These are phyloP conservation scores for Gasterosteus aculeatus DNA, from an alignment of 2,113 vertebrate genomes.

Conservation along the genomic window DNA sequence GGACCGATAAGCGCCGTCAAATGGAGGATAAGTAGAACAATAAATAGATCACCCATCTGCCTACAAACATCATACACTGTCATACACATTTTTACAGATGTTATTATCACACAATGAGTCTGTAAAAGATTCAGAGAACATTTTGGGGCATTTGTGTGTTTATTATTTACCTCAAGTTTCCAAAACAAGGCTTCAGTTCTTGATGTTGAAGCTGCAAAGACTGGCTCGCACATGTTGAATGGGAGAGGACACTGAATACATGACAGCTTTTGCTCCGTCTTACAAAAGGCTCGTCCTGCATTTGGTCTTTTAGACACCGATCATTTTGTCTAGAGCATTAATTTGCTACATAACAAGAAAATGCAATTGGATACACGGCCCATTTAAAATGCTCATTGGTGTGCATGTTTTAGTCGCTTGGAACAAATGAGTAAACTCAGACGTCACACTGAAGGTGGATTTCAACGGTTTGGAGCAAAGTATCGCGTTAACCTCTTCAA, in stretches of 20 bases:
- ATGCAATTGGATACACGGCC: neutral
- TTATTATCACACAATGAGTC: neutral
- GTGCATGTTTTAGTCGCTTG: neutral
- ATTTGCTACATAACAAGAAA: neutral
- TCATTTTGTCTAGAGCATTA: neutral
- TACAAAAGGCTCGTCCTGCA: neutral
- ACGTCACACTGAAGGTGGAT: neutral
- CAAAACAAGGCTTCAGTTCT: neutral
- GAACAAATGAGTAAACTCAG: neutral
- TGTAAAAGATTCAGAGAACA: neutral
- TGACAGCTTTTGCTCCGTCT: too few relatives aligned
- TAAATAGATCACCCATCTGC: neutral
- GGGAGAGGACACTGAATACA: neutral
- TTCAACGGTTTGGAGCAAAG: neutral
- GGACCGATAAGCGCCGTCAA: conserved; percentile 18
- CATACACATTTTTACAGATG: neutral
- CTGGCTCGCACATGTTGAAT: neutral
- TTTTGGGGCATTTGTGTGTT: neutral
- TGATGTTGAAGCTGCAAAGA: neutral
- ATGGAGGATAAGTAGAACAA: conserved; percentile 21
- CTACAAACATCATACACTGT: neutral
- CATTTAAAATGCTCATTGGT: neutral
- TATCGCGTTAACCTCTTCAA: neutral
- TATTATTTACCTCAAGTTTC: neutral
- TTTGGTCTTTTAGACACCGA: neutral